These are phyloP conservation scores for Mustela nigripes DNA, from an alignment of 2,113 vertebrate species.

Conservation along the genomic window DNA sequence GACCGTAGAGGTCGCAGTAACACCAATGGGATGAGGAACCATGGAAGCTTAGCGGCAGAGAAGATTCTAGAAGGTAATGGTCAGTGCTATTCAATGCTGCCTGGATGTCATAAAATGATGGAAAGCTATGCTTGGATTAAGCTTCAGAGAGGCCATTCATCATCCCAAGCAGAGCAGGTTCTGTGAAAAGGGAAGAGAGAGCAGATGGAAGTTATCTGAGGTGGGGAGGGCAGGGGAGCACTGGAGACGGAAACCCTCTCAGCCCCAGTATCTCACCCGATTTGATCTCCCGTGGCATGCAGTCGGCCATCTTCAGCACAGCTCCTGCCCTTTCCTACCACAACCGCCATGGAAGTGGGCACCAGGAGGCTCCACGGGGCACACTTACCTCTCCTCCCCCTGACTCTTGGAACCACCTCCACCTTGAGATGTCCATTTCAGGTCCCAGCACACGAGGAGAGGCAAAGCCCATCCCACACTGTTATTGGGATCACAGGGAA, in stretches of 20 bases:
- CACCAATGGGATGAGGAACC: neutral
- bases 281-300: neutral
- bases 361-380: no score
- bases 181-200: neutral
- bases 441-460: neutral
- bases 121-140: neutral
- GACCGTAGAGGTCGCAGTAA: neutral
- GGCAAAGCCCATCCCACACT: neutral
- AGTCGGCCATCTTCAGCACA: neutral
- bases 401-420: neutral
- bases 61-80: neutral
- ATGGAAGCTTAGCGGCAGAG: neutral
- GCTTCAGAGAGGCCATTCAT: neutral
- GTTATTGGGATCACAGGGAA: neutral
- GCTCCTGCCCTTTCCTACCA: neutral
- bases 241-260: neutral
- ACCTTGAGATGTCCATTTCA: neutral
- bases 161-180: neutral
- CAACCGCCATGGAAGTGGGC: accelerated
- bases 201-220: neutral
- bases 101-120: neutral
- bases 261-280: no score
- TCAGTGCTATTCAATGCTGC: neutral
- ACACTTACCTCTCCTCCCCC: no score
- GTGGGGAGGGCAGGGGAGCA: neutral